A percentile compares a stretch with the other conserved stretches of the same genome.
Conservation (phyloP, 2,888 invertebrate genomes). For the Choreutis nemorana region DNA sequence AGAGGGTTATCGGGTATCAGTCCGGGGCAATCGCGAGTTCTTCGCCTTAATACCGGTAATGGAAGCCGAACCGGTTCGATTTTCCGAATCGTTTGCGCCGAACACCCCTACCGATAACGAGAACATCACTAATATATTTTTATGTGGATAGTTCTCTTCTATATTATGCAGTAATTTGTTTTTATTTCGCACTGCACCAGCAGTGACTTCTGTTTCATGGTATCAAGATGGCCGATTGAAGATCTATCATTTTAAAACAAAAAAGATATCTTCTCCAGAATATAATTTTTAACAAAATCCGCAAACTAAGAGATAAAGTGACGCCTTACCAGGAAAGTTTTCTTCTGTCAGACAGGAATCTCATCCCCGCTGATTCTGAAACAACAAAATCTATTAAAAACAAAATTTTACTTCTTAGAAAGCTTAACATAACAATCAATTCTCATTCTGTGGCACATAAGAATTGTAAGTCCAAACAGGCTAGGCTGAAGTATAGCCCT, state of each 20-base stretch:
- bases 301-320: not conserved
- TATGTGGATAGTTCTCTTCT: too few species aligned
- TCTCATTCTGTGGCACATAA: not conserved
- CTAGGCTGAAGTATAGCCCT: too few species aligned
- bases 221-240: too few species aligned
- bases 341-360: conserved; percentile 18
- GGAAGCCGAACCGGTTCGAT: conserved; percentile 47
- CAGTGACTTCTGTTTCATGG: too few species aligned
- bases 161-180: too few species aligned
- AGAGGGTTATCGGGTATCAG: not conserved
- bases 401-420: too few species aligned
- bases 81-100: conserved; percentile 58
- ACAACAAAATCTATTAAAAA: too few species aligned
- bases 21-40: conserved; percentile 9
- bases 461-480: not conserved
- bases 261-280: too few species aligned
- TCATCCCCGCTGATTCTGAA: conserved; percentile 48
- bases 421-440: too few species aligned
- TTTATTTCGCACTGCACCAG: too few species aligned
- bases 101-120: conserved; percentile 43
- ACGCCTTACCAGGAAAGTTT: conserved; percentile 36
- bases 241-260: too few species aligned
- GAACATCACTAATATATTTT: conserved; percentile 43
- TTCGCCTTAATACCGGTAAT: conserved; percentile 50
- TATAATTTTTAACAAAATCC: not conserved